Evolutionary conservation across 2,888 invertebrate genomes (phyloP).

Genomic region (Erpobdella octoculata): DNA sequence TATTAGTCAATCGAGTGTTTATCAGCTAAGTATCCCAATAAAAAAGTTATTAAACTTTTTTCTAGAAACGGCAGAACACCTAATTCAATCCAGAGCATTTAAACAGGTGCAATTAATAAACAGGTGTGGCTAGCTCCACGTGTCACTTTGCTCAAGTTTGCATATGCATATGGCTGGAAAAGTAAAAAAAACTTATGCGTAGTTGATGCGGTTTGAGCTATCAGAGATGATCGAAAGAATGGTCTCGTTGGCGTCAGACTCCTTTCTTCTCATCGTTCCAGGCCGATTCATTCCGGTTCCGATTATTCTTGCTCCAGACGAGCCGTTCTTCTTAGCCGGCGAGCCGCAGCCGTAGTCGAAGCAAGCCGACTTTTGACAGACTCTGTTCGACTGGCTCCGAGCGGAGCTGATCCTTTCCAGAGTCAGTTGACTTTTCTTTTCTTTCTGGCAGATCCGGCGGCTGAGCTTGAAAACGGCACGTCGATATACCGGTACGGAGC

Average conservation of each 20-base stretch:
- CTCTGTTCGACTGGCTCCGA: neutral
- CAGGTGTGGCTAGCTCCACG: neutral
- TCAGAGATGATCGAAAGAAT: slow-evolving; percentile 39
- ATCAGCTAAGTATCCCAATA: no score
- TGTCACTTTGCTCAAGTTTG: neutral
- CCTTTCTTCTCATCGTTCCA: neutral
- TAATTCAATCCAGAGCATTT: neutral
- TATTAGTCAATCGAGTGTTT: no score
- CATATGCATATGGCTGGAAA: neutral
- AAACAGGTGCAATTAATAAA: neutral
- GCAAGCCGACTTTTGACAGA: neutral
- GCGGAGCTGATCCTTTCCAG: slow-evolving; percentile 1
- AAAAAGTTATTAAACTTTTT: no score
- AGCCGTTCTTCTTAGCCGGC: neutral
- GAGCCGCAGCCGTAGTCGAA: neutral
- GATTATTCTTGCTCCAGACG: neutral
- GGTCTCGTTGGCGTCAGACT: slow-evolving; percentile 36
- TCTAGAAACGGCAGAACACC: no score
- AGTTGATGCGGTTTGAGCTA: slow-evolving; percentile 39
- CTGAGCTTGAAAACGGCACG: slow-evolving; percentile 28
- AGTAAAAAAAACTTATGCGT: slow-evolving; percentile 23
- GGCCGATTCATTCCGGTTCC: no score
- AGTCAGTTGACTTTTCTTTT: neutral
- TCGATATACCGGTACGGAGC: slow-evolving; percentile 31
- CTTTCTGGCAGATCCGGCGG: slow-evolving; percentile 16